Evolutionary conservation across 2,797 vertebrate genomes (phyloP).

Genomic region (Coccyzus lansbergi): DNA sequence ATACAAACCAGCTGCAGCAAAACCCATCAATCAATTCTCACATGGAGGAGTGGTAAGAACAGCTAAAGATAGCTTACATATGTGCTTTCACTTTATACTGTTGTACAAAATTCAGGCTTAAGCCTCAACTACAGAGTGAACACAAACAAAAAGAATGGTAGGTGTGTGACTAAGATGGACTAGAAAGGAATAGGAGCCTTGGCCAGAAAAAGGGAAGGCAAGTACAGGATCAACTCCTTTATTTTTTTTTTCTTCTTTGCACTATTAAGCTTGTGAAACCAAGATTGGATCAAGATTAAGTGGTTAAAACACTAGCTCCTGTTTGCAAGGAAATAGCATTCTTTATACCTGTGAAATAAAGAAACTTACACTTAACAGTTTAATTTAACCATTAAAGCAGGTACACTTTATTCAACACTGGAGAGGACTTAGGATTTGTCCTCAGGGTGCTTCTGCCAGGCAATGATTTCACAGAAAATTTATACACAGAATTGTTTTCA

Average conservation of each 20-base stretch:
- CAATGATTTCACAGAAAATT: too few relatives aligned
- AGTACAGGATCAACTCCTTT: neutral
- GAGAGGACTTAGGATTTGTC: too few relatives aligned
- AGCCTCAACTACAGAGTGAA: neutral
- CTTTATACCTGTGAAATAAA: neutral
- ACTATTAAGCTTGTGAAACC: neutral
- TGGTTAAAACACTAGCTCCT: neutral
- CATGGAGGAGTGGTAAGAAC: slow-evolving; percentile 42
- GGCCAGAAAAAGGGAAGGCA: neutral
- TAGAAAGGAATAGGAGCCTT: neutral
- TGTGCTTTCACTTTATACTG: neutral
- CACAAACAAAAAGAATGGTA: neutral
- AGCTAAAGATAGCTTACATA: slow-evolving; percentile 13
- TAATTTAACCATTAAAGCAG: too few relatives aligned
- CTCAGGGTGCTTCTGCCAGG: too few relatives aligned
- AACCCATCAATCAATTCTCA: too few relatives aligned
- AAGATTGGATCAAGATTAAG: neutral
- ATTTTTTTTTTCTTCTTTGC: neutral
- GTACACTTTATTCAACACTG: too few relatives aligned
- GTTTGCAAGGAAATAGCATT: neutral
- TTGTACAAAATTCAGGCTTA: neutral
- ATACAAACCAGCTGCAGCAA: too few relatives aligned
- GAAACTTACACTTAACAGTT: too few relatives aligned
- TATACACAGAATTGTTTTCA: too few relatives aligned
- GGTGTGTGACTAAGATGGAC: neutral